A percentile compares a stretch with the other conserved stretches of the same genome.
Evolutionary conservation across 2,113 vertebrate species (phyloP).

Genomic region (Egretta garzetta): DNA sequence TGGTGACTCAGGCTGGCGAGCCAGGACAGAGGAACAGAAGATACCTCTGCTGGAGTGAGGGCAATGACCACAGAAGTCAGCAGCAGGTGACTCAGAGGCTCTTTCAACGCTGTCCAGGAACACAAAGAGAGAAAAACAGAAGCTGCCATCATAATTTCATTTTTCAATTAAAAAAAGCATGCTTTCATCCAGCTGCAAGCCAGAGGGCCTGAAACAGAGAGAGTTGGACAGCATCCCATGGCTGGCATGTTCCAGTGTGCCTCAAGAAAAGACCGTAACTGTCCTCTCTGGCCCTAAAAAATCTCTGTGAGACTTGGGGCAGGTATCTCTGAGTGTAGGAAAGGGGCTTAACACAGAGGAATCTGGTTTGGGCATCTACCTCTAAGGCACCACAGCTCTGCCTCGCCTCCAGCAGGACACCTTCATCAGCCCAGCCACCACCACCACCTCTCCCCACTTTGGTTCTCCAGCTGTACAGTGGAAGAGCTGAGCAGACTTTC

Average conservation of each 20-base stretch:
- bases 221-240: background rate
- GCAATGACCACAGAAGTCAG: background rate
- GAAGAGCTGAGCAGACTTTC: background rate
- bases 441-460: background rate
- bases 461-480: background rate
- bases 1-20: background rate
- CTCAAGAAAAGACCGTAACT: background rate
- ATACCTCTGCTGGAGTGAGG: background rate
- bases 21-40: background rate
- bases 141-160: background rate
- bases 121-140: background rate
- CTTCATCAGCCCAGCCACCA: background rate
- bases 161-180: background rate
- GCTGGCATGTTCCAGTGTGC: background rate
- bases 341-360: background rate
- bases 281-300: background rate
- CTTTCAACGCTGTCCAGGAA: background rate
- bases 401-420: fast-evolving
- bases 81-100: background rate
- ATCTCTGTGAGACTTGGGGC: background rate
- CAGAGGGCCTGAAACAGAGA: background rate
- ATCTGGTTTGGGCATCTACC: background rate
- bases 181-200: background rate
- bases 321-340: background rate
- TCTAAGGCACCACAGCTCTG: background rate